phyloP scores from a whole-genome alignment of 2,888 invertebrate species.

The Ditula angustiorana region DNA sequence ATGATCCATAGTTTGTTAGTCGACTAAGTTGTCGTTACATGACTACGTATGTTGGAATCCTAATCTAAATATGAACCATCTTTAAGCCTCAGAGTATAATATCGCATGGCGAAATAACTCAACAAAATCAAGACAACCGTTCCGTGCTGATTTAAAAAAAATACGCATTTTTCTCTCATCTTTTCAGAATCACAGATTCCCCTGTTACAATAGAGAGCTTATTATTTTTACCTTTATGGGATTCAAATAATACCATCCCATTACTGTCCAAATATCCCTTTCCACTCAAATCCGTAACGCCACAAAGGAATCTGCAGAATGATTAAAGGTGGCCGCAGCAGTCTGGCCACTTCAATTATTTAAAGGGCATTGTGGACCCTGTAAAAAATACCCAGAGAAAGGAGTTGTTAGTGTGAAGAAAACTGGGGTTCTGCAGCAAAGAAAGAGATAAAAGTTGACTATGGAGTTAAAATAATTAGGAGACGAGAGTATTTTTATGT shows the following conservation, averaged over 20 bases:
- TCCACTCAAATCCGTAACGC: neutral
- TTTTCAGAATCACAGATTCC: neutral
- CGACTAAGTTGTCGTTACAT: too few species aligned
- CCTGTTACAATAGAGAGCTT: neutral
- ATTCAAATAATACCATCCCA: slow-evolving; percentile 1
- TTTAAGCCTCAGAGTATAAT: too few species aligned
- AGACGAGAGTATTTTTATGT: too few species aligned
- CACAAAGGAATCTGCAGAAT: slow-evolving; percentile 38
- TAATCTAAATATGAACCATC: too few species aligned
- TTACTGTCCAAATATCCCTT: slow-evolving; percentile 12
- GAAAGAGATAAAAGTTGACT: too few species aligned
- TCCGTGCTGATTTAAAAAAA: too few species aligned
- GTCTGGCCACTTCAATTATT: slow-evolving; percentile 58
- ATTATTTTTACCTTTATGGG: slow-evolving; percentile 6
- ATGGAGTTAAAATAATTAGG: too few species aligned
- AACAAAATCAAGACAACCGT: too few species aligned
- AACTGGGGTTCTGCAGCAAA: slow-evolving; percentile 11
- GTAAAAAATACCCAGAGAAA: slow-evolving; percentile 43
- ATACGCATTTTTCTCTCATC: too few species aligned
- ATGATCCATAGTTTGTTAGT: too few species aligned
- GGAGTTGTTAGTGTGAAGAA: slow-evolving; percentile 5
- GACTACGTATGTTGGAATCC: too few species aligned
- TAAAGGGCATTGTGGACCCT: slow-evolving; percentile 44
- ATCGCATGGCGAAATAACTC: too few species aligned
- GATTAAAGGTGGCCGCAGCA: slow-evolving; percentile 46